Evolutionary conservation across 2,888 invertebrate species (phyloP).

Genomic region (Iphiclides podalirius): DNA sequence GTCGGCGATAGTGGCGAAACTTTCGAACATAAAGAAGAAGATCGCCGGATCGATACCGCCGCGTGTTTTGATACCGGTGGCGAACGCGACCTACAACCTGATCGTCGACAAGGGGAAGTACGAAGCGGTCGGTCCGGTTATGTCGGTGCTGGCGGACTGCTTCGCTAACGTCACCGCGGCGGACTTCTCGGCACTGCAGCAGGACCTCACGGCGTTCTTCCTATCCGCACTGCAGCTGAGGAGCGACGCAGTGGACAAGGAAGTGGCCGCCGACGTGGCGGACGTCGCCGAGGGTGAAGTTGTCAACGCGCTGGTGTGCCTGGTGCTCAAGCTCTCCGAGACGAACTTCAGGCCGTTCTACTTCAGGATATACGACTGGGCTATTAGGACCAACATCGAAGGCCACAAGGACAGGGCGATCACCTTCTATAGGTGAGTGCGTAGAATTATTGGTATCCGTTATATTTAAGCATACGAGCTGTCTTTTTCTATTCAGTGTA

Average conservation of each 20-base stretch:
- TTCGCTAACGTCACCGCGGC: slow-evolving; percentile 82
- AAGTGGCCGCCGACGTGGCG: slow-evolving; percentile 58
- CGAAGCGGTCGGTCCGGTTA: slow-evolving; percentile 83
- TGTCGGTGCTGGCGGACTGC: slow-evolving; percentile 88
- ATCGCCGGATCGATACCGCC: slow-evolving; percentile 84
- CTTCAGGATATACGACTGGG: slow-evolving; percentile 93
- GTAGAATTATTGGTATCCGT: background rate
- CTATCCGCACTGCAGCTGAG: slow-evolving; percentile 85
- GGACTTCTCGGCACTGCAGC: slow-evolving; percentile 83
- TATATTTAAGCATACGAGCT: no score
- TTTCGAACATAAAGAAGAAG: slow-evolving; percentile 83
- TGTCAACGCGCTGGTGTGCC: slow-evolving; percentile 87
- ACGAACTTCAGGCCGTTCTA: slow-evolving; percentile 93
- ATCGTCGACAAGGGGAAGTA: slow-evolving; percentile 81
- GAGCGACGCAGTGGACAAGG: slow-evolving; percentile 65
- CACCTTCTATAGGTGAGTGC: slow-evolving; percentile 87
- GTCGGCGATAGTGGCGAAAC: slow-evolving; percentile 76
- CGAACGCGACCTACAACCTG: slow-evolving; percentile 82
- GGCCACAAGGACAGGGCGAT: slow-evolving; percentile 84
- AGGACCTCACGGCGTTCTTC: slow-evolving; percentile 87
- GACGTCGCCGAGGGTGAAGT: slow-evolving; percentile 85
- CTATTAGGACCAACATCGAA: slow-evolving; percentile 81
- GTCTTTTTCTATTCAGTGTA: no score
- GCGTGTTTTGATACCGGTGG: slow-evolving; percentile 87
- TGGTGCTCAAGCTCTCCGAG: slow-evolving; percentile 94